Percentiles rank a stretch among this genome's conserved stretches.
Conservation (phyloP, 2,113 vertebrate genomes). For the Rhodinocichla rosea region DNA sequence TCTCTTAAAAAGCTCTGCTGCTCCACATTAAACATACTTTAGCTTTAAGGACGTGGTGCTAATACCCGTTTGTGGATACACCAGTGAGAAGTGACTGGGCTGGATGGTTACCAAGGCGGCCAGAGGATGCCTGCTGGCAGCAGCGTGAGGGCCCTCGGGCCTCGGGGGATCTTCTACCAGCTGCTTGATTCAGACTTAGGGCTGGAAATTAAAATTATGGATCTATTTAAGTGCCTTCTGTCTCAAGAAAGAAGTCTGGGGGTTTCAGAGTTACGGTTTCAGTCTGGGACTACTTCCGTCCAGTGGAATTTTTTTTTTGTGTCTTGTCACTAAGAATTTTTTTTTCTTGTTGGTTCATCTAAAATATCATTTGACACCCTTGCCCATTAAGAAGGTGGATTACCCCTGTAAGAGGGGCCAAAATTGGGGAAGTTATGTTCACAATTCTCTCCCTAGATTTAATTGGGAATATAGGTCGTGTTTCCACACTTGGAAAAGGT, state of each 20-base stretch:
- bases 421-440: slow-evolving; percentile 93
- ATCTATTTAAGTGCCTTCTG: slow-evolving; percentile 75
- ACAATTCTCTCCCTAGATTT: slow-evolving; percentile 99
- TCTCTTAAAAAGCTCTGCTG: slow-evolving; percentile 60
- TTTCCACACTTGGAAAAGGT: slow-evolving; percentile 99
- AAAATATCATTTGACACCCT: slow-evolving; percentile 83
- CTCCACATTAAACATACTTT: slow-evolving; percentile 65
- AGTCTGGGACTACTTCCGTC: slow-evolving; percentile 78
- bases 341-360: slow-evolving; percentile 83
- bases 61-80: slow-evolving; percentile 76
- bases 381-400: slow-evolving; percentile 88
- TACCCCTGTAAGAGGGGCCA: slow-evolving; percentile 85
- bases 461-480: slow-evolving; percentile 99
- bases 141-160: slow-evolving; percentile 40
- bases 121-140: slow-evolving; percentile 65
- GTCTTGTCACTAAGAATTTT: slow-evolving; percentile 73
- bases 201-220: slow-evolving; percentile 73
- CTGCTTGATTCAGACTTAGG: slow-evolving; percentile 74
- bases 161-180: slow-evolving; percentile 68
- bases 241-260: slow-evolving; percentile 79
- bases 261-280: slow-evolving; percentile 77
- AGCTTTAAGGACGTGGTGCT: slow-evolving; percentile 67
- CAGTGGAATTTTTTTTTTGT: slow-evolving; percentile 75
- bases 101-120: slow-evolving; percentile 77
- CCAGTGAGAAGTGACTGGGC: slow-evolving; percentile 67